Evolutionary conservation across 2,113 vertebrate genomes (phyloP).

Genomic region (Petaurus breviceps): DNA sequence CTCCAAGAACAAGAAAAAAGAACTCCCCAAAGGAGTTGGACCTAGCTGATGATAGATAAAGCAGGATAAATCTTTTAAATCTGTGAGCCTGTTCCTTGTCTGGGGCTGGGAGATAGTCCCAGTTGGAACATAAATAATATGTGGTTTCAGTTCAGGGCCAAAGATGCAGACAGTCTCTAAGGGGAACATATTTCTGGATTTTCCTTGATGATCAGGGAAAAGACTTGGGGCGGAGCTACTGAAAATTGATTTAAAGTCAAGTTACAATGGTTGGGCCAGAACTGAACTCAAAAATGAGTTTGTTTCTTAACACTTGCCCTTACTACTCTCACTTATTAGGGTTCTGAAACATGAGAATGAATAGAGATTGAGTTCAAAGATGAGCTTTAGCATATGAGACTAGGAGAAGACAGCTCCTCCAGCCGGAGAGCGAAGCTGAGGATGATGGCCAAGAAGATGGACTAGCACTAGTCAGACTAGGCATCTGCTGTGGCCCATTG

Average conservation of each 20-base stretch:
- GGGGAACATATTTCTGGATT: background rate
- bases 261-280: background rate
- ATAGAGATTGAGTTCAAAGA: background rate
- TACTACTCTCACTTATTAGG: background rate
- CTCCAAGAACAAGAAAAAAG: background rate
- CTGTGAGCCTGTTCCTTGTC: background rate
- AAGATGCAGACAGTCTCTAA: background rate
- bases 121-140: background rate
- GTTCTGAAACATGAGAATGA: background rate
- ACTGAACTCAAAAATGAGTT: background rate
- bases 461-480: background rate
- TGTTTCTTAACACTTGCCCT: background rate
- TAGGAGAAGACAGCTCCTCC: background rate
- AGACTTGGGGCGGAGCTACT: background rate
- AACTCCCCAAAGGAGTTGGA: background rate
- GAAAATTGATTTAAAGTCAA: background rate
- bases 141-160: background rate
- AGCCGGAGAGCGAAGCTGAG: background rate
- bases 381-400: background rate
- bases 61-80: background rate
- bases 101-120: background rate
- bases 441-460: background rate
- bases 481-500: background rate
- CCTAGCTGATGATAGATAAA: conserved; percentile 3
- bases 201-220: background rate